Evolutionary conservation across 2,113 vertebrate species (phyloP).

Genomic region (Pagrus major): DNA sequence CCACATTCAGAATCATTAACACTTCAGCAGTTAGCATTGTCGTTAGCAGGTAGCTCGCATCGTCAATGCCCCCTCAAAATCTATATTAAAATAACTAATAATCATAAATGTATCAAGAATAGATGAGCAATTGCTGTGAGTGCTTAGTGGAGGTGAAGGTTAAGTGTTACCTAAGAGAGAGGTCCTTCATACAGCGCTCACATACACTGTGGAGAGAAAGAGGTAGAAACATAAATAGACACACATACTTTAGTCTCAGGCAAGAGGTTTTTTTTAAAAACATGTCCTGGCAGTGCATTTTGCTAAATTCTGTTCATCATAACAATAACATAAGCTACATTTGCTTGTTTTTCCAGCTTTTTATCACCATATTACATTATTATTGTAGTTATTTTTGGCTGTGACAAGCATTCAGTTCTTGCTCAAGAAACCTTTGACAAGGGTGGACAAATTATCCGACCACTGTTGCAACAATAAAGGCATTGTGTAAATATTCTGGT

Average conservation of each 20-base stretch:
- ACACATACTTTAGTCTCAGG: neutral
- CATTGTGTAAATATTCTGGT: neutral
- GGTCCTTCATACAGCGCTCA: conserved; percentile 72
- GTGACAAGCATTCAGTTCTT: neutral
- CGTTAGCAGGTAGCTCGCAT: too few species aligned
- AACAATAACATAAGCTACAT: neutral
- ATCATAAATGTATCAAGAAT: too few species aligned
- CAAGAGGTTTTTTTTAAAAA: neutral
- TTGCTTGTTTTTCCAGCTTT: neutral
- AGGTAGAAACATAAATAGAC: neutral
- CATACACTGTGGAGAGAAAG: conserved; percentile 63
- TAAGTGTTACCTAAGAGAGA: conserved; percentile 65
- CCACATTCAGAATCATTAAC: too few species aligned
- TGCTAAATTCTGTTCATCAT: neutral
- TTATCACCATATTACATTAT: neutral
- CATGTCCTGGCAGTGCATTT: neutral
- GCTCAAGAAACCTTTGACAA: neutral
- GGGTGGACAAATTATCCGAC: neutral
- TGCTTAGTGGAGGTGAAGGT: neutral
- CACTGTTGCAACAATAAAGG: neutral
- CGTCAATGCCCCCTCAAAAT: too few species aligned
- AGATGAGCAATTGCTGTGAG: too few species aligned
- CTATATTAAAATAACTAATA: too few species aligned
- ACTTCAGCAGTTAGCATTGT: too few species aligned
- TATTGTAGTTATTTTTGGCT: neutral